Conservation (phyloP, 2,113 vertebrate species). For the Haplochromis burtoni region DNA sequence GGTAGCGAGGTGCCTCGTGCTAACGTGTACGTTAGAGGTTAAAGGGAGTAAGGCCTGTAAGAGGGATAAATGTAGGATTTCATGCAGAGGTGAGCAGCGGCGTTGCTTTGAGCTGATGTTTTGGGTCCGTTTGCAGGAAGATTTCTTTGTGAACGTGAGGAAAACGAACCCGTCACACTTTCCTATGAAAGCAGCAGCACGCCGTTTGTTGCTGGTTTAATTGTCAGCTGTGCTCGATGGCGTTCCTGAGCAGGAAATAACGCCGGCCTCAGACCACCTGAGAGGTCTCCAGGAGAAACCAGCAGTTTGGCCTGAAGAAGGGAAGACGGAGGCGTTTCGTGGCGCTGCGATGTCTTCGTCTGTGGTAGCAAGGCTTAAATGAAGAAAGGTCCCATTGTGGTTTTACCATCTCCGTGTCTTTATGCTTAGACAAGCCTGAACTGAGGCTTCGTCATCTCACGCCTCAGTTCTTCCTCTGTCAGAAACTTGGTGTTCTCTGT, state of each 20-base stretch:
- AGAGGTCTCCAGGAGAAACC: not conserved
- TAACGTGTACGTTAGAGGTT: not conserved
- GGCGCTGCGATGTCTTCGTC: not conserved
- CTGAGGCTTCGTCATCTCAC: not conserved
- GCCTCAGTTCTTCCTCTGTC: not conserved
- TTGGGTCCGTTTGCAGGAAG: not conserved
- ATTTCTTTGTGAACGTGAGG: not conserved
- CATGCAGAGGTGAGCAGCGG: not conserved
- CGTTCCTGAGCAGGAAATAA: not conserved
- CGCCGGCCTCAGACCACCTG: not conserved
- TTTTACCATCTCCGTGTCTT: not conserved
- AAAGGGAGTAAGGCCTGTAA: not conserved
- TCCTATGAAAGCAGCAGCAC: fast-evolving
- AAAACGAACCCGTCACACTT: not conserved
- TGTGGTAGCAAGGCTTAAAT: not conserved
- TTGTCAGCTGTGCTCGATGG: not conserved
- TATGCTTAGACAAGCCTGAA: not conserved
- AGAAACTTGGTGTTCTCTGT: not conserved
- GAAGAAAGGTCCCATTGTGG: not conserved
- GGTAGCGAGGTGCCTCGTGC: not conserved
- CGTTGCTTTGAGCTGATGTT: not conserved
- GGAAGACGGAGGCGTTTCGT: not conserved
- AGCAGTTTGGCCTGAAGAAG: not conserved
- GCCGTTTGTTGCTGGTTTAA: not conserved
- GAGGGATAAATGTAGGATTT: not conserved